Base-by-base conservation (phyloP, 1,140 invertebrate genomes). In the Drosophila teissieri region DNA sequence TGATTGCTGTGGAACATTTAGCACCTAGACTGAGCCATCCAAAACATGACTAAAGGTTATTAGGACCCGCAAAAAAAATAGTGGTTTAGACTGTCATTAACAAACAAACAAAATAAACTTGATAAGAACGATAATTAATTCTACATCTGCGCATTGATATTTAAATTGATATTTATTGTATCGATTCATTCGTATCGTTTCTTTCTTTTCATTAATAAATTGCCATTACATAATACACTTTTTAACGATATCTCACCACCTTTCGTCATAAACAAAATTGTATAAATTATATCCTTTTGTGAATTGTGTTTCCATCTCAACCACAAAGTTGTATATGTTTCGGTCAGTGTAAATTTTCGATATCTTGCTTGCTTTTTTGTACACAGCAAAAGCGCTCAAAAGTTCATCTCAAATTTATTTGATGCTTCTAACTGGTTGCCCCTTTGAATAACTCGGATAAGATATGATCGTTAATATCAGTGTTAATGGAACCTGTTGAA, bases 1-100 rank as follows among this genome's bases (percentile, higher is more conserved):
- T 17, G 64, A 69, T 39, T 88, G 83, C 72, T 88, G 83, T 48
- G 83, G 79, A 19, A 49, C 58, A 3, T 88, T 88, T 22, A 89
- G 79, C 78, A 88, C 83, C 49, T 86, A 78, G 49, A 34, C 24
- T 42, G 37, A 58, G 40, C 4, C 19, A 10, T 14, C 5, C 12
- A 46, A 4, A 42, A 39, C 3, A 27, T 51, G 51, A 72, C 68
- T 24, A 36, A 4, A 22, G 45, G 27, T 51, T 34, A 3, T 4
- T 4, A 2, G 36, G n/a, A 68, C n/a, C 44, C 60, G 6, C n/a
- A 58, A 64, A 4, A 45, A 61, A 46, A 14, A 22, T 49, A 42
- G 36, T 31, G 31, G 17, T 48, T 67, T 24, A 67, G 19, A n/a
- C 27, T 63, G 24, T 40, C 22, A 63, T 51, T 1, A 8, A 19